Percentiles rank a stretch among this genome's conserved stretches.
These are phyloP conservation scores for Bellardia pandia DNA, from an alignment of 2,888 invertebrate genomes.

Conservation along the genomic window DNA sequence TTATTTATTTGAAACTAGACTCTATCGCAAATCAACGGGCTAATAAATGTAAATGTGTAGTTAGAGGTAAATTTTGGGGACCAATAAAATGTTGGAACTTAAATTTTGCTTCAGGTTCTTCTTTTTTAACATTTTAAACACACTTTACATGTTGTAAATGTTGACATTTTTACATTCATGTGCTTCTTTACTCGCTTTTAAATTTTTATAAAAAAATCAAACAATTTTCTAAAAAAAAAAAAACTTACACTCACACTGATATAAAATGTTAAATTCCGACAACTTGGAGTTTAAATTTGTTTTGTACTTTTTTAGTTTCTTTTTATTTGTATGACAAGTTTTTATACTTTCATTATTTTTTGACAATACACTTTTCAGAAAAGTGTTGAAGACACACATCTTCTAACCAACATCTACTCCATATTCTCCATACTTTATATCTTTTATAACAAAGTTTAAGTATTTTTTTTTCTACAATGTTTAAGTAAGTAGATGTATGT, in stretches of 20 bases:
- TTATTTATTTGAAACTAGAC: slow-evolving; percentile 21
- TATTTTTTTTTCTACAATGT: slow-evolving; percentile 14
- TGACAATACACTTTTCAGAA: slow-evolving; percentile 31
- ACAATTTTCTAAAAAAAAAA: not conserved
- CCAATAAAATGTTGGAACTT: not conserved
- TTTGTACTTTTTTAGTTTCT: not conserved
- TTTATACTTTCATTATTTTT: slow-evolving; percentile 15
- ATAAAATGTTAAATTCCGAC: slow-evolving; percentile 45
- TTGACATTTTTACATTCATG: slow-evolving; percentile 50
- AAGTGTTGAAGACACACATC: slow-evolving; percentile 59
- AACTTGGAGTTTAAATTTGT: slow-evolving; percentile 57
- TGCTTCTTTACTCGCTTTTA: not conserved
- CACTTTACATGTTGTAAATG: slow-evolving; percentile 46
- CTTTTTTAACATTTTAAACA: slow-evolving; percentile 48
- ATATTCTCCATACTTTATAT: slow-evolving; percentile 24
- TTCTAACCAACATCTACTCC: slow-evolving; percentile 1
- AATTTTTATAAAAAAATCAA: slow-evolving; percentile 5
- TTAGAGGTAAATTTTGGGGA: not conserved
- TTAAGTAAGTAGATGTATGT: not conserved
- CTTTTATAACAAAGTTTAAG: not conserved
- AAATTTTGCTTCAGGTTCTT: slow-evolving; percentile 1
- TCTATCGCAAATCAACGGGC: slow-evolving; percentile 51
- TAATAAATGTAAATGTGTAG: slow-evolving; percentile 42
- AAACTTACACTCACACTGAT: slow-evolving; percentile 26
- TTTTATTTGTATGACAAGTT: slow-evolving; percentile 41